A percentile compares a stretch with the other conserved stretches of the same genome.
Conservation (phyloP, 2,797 vertebrate genomes). For the Macropodus opercularis region DNA sequence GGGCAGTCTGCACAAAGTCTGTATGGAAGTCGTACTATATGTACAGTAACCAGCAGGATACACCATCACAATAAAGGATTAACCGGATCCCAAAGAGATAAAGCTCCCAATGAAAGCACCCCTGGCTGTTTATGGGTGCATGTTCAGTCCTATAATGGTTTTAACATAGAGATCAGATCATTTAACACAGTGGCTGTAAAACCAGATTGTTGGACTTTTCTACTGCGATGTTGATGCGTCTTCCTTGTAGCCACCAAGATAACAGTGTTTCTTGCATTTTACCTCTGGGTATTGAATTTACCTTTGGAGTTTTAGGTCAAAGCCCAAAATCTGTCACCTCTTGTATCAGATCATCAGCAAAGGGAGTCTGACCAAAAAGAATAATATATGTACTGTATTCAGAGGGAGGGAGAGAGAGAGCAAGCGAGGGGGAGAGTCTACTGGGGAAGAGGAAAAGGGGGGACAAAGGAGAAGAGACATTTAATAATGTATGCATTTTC, state of each 20-base stretch:
- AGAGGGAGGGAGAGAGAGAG: constrained; percentile 3
- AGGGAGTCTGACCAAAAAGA: constrained; percentile 52
- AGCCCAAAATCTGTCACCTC: constrained; percentile 45
- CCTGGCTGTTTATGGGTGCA: no score
- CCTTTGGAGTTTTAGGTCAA: constrained; percentile 39
- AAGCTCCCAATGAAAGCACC: no score
- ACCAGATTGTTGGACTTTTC: neutral
- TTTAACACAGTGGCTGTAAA: neutral
- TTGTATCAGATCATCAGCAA: constrained; percentile 39
- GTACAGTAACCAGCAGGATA: no score
- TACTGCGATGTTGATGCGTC: neutral
- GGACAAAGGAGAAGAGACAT: constrained; percentile 34
- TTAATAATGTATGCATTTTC: constrained; percentile 67
- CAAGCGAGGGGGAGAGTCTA: neutral
- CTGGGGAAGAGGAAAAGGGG: constrained; percentile 1
- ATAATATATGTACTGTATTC: constrained; percentile 62
- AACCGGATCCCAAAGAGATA: no score
- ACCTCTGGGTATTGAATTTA: constrained; percentile 5
- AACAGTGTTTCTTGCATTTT: constrained; percentile 1
- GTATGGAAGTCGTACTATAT: no score
- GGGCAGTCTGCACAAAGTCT: no score
- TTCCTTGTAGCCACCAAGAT: constrained; percentile 22
- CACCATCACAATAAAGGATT: no score
- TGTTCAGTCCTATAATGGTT: no score
- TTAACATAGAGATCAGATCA: no score